Evolutionary conservation across 2,113 vertebrate species (phyloP).

Genomic region (Catharus fuscescens): DNA sequence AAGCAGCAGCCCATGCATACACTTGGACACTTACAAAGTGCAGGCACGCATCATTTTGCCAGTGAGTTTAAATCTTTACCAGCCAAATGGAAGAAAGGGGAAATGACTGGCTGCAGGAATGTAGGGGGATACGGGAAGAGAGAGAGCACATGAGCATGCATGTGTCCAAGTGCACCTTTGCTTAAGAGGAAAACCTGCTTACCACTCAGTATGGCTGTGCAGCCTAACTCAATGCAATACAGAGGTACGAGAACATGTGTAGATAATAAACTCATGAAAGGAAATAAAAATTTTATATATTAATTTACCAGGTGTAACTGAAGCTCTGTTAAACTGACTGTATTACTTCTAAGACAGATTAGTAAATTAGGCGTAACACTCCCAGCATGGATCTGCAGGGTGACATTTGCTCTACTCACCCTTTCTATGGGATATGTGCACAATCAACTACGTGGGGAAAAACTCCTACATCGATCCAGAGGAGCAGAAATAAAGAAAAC

Average conservation of each 20-base stretch:
- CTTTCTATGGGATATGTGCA: background rate
- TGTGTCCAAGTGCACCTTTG: fast-evolving
- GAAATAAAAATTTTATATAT: background rate
- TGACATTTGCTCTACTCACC: background rate
- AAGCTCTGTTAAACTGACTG: background rate
- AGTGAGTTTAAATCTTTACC: background rate
- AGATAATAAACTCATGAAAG: background rate
- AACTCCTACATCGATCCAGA: background rate
- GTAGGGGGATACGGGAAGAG: background rate
- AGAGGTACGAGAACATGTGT: background rate
- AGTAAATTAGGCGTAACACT: background rate
- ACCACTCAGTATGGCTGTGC: fast-evolving
- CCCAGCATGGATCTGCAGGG: background rate
- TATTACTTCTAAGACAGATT: background rate
- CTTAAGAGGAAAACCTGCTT: background rate
- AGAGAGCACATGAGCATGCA: background rate
- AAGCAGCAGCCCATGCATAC: background rate
- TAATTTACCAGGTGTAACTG: background rate
- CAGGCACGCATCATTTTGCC: background rate
- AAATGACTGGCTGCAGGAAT: background rate
- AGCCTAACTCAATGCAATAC: background rate
- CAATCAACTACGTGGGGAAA: background rate
- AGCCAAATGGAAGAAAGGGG: background rate
- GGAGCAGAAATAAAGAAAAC: background rate
- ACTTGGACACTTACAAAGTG: background rate